phyloP scores from a whole-genome alignment of 1,140 invertebrate genomes.

The Pemphigus obesinymphae region DNA sequence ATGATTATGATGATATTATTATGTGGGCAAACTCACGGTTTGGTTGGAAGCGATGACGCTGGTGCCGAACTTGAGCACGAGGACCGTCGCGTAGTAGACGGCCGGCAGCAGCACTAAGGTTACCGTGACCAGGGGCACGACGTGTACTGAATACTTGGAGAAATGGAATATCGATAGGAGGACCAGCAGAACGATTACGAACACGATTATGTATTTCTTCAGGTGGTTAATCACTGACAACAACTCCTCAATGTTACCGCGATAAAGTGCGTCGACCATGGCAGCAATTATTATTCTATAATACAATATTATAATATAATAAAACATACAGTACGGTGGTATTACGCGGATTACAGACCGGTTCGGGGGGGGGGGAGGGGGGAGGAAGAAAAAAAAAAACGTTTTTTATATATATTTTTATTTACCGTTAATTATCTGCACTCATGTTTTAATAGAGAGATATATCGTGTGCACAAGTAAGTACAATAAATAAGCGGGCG shows the following conservation, averaged over 20 bases:
- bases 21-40: constrained; percentile 9
- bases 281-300: not conserved
- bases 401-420: too few species aligned
- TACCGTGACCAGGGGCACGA: constrained; percentile 4
- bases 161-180: constrained; percentile 20
- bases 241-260: constrained; percentile 13
- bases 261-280: constrained; percentile 33
- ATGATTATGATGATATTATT: too few species aligned
- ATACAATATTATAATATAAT: too few species aligned
- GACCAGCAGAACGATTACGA: not conserved
- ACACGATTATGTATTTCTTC: constrained; percentile 24
- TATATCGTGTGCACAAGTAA: too few species aligned
- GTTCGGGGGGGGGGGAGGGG: too few species aligned
- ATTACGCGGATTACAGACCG: too few species aligned
- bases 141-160: not conserved
- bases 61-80: not conserved
- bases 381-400: too few species aligned
- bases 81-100: constrained; percentile 10
- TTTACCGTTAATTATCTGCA: too few species aligned
- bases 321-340: too few species aligned
- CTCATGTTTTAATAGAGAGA: too few species aligned
- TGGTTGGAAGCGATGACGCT: not conserved
- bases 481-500: too few species aligned
- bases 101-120: constrained; percentile 11
- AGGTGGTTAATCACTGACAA: constrained; percentile 8